phyloP scores from a whole-genome alignment of 2,797 vertebrate species.

The Sebastes vulpes region DNA sequence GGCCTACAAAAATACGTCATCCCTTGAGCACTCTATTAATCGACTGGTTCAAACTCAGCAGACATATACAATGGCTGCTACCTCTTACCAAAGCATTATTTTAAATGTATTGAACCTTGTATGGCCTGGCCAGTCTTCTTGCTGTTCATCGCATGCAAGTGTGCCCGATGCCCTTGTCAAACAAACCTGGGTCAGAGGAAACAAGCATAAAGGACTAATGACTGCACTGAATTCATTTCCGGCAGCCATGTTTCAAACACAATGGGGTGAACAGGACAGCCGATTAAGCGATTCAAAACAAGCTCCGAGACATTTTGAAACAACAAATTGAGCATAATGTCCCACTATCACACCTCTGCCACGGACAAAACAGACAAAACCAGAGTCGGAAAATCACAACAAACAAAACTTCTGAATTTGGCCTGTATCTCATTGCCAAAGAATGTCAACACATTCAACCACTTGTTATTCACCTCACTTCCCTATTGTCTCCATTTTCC shows the following conservation, averaged over 20 bases:
- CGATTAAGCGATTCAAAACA: constrained; percentile 52
- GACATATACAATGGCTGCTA: neutral
- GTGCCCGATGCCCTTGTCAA: constrained; percentile 38
- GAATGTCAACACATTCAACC: constrained; percentile 75
- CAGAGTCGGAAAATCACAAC: constrained; percentile 30
- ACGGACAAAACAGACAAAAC: constrained; percentile 38
- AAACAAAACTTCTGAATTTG: constrained; percentile 38
- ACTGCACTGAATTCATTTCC: constrained; percentile 40
- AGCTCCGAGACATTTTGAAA: constrained; percentile 24
- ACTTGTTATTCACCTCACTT: constrained; percentile 56
- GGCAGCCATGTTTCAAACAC: constrained; percentile 35
- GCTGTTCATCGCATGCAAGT: constrained; percentile 34
- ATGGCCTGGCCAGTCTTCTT: constrained; percentile 3
- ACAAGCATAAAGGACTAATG: constrained; percentile 31
- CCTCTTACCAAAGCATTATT: neutral
- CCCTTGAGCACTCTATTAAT: neutral
- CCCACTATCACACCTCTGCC: constrained; percentile 33
- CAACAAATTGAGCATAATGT: constrained; percentile 47
- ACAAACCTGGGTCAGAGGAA: constrained; percentile 47
- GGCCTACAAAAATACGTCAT: too few species aligned
- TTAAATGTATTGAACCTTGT: neutral
- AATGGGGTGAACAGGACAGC: constrained; percentile 23
- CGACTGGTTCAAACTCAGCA: neutral
- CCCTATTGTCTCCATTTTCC: constrained; percentile 51
- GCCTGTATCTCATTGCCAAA: constrained; percentile 46